A percentile compares a stretch with the other conserved stretches of the same genome.
phyloP scores from a whole-genome alignment of 2,888 invertebrate species.

The Podabrus alpinus region DNA sequence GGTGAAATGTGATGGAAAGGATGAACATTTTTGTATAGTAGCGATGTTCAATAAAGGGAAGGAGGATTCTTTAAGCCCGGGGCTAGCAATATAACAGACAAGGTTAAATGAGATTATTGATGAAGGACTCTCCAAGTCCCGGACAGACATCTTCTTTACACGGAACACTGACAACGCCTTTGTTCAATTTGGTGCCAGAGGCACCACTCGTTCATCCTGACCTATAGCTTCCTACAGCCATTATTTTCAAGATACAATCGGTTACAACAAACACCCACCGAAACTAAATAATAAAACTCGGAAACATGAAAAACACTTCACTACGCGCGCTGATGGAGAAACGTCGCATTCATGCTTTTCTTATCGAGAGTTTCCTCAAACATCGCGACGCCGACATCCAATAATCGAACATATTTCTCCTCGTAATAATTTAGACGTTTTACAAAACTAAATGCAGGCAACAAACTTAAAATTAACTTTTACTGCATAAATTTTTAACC shows the following conservation, averaged over 20 bases:
- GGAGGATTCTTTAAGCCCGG: constrained; percentile 26
- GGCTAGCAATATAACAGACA: constrained; percentile 40
- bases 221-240: constrained; percentile 15
- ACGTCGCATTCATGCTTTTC: neutral
- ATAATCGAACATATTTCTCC: neutral
- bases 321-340: neutral
- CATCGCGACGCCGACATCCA: neutral
- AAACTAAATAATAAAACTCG: neutral
- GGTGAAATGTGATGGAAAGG: neutral
- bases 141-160: constrained; percentile 46
- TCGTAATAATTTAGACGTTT: neutral
- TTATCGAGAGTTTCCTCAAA: neutral
- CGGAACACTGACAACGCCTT: constrained; percentile 41
- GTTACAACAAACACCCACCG: constrained; percentile 10
- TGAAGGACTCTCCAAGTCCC: constrained; percentile 48
- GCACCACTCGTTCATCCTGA: constrained; percentile 30
- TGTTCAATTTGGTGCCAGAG: constrained; percentile 45
- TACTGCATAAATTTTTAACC: too few relatives aligned
- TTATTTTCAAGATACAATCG: constrained; percentile 23
- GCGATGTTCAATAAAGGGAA: constrained; percentile 17
- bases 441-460: neutral
- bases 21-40: constrained; percentile 5
- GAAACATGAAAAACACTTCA: neutral
- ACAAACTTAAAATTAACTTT: too few relatives aligned
- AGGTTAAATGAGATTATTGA: constrained; percentile 47